phyloP scores from a whole-genome alignment of 2,113 vertebrate genomes.

The Acrocephalus kingi region DNA sequence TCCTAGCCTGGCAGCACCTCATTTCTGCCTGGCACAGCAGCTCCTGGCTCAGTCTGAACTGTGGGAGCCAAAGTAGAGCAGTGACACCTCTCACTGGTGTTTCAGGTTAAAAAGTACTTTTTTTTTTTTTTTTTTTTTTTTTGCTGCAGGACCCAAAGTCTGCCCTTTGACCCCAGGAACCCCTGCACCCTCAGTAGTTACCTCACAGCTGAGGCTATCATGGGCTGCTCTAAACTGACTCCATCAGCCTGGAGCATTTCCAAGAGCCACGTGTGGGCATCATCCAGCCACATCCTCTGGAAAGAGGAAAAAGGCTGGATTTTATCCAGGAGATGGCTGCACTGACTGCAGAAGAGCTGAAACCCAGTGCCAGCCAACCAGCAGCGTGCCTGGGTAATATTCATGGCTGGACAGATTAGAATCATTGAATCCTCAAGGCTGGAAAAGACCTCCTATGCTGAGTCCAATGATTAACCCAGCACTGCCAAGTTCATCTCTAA shows the following conservation, averaged over 20 bases:
- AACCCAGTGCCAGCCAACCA: neutral
- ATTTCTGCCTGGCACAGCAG: neutral
- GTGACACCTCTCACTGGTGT: neutral
- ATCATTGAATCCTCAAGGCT: neutral
- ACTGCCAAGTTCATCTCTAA: neutral
- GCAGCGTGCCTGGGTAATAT: neutral
- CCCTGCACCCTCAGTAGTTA: neutral
- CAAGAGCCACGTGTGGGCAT: neutral
- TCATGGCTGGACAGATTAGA: neutral
- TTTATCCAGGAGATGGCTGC: neutral
- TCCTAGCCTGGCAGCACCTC: neutral
- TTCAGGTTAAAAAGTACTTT: neutral
- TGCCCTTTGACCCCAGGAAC: neutral
- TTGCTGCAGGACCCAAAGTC: neutral
- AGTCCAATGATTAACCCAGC: neutral
- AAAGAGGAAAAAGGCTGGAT: neutral
- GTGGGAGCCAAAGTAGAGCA: neutral
- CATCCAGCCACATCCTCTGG: neutral
- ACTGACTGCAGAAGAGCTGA: neutral
- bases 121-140: neutral
- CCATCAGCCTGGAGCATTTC: neutral
- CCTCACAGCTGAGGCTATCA: neutral
- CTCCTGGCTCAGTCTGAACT: neutral
- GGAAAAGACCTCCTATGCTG: neutral
- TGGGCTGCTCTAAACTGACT: neutral